These are phyloP conservation scores for Tetranychus piercei DNA, from an alignment of 2,888 invertebrate species.

Conservation along the genomic window DNA sequence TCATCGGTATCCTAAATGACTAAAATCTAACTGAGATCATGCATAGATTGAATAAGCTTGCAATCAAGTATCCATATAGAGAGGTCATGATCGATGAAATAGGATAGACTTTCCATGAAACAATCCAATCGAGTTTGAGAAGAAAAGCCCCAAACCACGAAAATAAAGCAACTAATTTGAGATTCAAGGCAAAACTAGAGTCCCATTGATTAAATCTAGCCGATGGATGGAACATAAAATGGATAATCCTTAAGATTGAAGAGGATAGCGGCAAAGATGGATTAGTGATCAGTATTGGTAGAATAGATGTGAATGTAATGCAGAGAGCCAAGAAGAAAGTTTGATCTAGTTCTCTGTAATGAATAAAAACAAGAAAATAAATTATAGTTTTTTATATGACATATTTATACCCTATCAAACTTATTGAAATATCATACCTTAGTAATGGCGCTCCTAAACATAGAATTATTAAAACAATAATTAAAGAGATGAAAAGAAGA, in stretches of 20 bases:
- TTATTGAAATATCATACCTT: neutral
- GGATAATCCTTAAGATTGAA: neutral
- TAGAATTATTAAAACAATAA: neutral
- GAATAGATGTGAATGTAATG: neutral
- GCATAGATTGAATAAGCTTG: neutral
- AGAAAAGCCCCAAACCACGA: slow-evolving; percentile 8
- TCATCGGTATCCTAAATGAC: neutral
- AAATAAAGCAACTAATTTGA: neutral
- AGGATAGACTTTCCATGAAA: slow-evolving; percentile 8
- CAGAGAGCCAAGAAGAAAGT: neutral
- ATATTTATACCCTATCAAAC: neutral
- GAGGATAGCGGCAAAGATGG: neutral
- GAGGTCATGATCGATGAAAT: neutral
- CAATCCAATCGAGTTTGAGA: slow-evolving; percentile 10
- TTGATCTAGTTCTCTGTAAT: neutral
- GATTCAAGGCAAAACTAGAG: neutral
- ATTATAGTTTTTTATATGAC: neutral
- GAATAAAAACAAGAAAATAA: neutral
- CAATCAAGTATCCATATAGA: neutral
- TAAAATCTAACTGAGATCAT: neutral
- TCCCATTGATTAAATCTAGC: neutral
- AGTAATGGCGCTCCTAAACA: neutral
- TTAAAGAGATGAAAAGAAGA: neutral
- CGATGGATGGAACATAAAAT: neutral
- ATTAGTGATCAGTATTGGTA: neutral